Evolutionary conservation across 2,888 invertebrate genomes (phyloP).

Genomic region (Pediacus dermestoides): DNA sequence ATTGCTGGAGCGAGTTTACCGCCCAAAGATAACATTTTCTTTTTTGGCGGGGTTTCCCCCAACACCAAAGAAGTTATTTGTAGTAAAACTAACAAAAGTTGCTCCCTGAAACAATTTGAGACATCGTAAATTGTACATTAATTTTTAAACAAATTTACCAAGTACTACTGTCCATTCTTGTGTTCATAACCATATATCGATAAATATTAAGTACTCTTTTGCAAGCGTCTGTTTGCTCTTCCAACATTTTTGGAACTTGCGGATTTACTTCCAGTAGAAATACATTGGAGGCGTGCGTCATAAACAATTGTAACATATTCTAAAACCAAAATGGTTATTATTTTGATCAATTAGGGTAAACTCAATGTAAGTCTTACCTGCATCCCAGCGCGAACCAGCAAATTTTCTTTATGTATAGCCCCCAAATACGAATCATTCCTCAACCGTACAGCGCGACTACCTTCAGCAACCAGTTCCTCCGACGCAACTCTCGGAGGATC

Average conservation of each 20-base stretch:
- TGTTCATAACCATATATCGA: slow-evolving; percentile 95
- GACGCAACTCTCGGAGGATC: slow-evolving; percentile 36
- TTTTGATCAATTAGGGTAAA: no score
- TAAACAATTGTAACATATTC: slow-evolving; percentile 82
- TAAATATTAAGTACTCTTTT: slow-evolving; percentile 95
- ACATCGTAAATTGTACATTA: not conserved
- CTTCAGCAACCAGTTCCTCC: slow-evolving; percentile 20
- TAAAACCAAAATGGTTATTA: slow-evolving; percentile 46
- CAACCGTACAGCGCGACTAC: slow-evolving; percentile 52
- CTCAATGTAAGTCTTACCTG: slow-evolving; percentile 56
- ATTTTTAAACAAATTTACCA: slow-evolving; percentile 63
- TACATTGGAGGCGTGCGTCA: slow-evolving; percentile 93
- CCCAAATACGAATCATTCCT: slow-evolving; percentile 85
- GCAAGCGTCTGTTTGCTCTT: slow-evolving; percentile 94
- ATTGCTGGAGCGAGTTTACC: slow-evolving; percentile 81
- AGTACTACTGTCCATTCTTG: slow-evolving; percentile 84
- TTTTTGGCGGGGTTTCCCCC: slow-evolving; percentile 71
- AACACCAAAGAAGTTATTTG: slow-evolving; percentile 90
- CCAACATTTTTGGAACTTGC: slow-evolving; percentile 66
- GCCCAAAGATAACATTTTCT: slow-evolving; percentile 72
- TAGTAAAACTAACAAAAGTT: slow-evolving; percentile 77
- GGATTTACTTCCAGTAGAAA: slow-evolving; percentile 72
- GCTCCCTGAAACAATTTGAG: slow-evolving; percentile 63
- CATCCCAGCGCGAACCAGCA: slow-evolving; percentile 76
- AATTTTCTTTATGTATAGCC: slow-evolving; percentile 74